Evolutionary conservation across 1,140 invertebrate species (phyloP).

Genomic region (Lasaia peninsularis): DNA sequence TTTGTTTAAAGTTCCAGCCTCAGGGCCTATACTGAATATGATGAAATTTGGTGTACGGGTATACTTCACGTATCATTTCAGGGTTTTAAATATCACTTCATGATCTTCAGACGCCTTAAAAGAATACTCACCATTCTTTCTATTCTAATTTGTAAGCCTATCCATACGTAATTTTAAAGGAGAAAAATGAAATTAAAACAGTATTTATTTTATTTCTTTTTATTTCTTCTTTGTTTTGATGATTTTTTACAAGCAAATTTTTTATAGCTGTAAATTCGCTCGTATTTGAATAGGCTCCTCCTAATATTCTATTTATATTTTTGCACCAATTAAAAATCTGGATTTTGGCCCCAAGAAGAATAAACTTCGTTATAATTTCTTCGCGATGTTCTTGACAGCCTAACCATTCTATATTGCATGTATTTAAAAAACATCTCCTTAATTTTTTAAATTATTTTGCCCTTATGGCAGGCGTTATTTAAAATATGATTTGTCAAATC

Average conservation of each 20-base stretch:
- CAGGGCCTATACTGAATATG: too few relatives aligned
- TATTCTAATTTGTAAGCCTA: too few relatives aligned
- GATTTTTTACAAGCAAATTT: background rate
- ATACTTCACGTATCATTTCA: too few relatives aligned
- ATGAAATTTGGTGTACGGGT: too few relatives aligned
- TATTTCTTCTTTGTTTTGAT: background rate
- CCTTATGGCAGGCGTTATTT: background rate
- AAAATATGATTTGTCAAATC: background rate
- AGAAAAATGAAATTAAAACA: too few relatives aligned
- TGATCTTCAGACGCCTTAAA: too few relatives aligned
- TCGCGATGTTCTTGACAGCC: background rate
- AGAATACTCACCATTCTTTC: too few relatives aligned
- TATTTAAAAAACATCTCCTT: background rate
- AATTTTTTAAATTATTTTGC: background rate
- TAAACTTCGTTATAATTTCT: background rate
- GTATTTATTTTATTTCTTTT: too few relatives aligned
- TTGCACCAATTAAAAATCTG: background rate
- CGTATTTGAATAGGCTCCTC: background rate
- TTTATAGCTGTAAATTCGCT: background rate
- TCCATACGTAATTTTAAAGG: too few relatives aligned
- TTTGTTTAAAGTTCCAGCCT: too few relatives aligned
- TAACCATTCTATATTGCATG: background rate
- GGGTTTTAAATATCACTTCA: too few relatives aligned
- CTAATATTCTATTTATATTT: background rate
- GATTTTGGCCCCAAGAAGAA: slow-evolving; percentile 1